Evolutionary conservation across 2,888 invertebrate species (phyloP).

Genomic region (Melipona beecheii): DNA sequence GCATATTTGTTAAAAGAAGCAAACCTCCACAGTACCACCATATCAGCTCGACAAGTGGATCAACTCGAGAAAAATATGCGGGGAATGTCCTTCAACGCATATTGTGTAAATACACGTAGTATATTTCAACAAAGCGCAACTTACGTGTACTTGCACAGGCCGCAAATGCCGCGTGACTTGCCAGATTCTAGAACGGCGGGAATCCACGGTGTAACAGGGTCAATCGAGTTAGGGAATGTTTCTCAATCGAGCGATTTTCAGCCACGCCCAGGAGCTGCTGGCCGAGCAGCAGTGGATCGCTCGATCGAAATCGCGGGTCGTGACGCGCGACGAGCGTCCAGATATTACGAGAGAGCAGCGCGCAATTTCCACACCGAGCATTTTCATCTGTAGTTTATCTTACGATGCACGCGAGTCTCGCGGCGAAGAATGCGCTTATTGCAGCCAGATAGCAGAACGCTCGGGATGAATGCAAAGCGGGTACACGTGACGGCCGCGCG

Average conservation of each 20-base stretch:
- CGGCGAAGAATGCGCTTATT: slow-evolving; percentile 45
- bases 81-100: too few relatives aligned
- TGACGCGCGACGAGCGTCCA: not conserved
- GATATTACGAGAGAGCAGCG: slow-evolving; percentile 18
- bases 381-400: slow-evolving; percentile 47
- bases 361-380: slow-evolving; percentile 38
- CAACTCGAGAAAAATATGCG: too few relatives aligned
- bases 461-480: slow-evolving; percentile 29
- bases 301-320: slow-evolving; percentile 25
- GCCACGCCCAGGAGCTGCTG: not conserved
- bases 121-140: too few relatives aligned
- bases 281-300: slow-evolving; percentile 1
- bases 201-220: not conserved
- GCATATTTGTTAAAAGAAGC: too few relatives aligned
- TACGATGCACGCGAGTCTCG: slow-evolving; percentile 26
- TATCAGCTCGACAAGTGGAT: too few relatives aligned
- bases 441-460: slow-evolving; percentile 15
- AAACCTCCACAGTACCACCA: too few relatives aligned
- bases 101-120: too few relatives aligned
- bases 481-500: slow-evolving; percentile 21
- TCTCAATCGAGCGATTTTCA: slow-evolving; percentile 15
- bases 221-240: slow-evolving; percentile 3
- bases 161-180: too few relatives aligned
- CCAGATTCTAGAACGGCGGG: not conserved
- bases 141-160: too few relatives aligned